Evolutionary conservation across 2,888 invertebrate genomes (phyloP).

Genomic region (Dioctria linearis): DNA sequence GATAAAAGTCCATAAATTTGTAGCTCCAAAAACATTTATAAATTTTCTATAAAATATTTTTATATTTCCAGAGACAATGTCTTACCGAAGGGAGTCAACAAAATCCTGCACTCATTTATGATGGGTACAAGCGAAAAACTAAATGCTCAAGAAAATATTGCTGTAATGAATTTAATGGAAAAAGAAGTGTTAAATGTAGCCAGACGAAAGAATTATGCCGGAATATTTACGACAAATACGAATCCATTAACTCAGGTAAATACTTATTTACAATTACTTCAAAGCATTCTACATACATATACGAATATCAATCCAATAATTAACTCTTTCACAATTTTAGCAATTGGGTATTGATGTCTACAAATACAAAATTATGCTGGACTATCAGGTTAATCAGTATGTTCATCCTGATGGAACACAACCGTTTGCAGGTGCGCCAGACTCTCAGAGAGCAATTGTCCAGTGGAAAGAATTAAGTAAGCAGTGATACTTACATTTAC

Average conservation of each 20-base stretch:
- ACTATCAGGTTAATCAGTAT: constrained; percentile 87
- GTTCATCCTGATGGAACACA: constrained; percentile 79
- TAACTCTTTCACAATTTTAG: constrained; percentile 71
- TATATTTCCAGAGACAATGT: constrained; percentile 72
- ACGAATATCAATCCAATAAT: constrained; percentile 19
- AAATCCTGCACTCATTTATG: constrained; percentile 88
- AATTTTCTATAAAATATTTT: constrained; percentile 19
- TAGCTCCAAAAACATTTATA: no score
- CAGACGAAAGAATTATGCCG: constrained; percentile 77
- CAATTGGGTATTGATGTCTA: constrained; percentile 87
- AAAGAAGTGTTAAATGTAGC: constrained; percentile 81
- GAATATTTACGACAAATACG: constrained; percentile 90
- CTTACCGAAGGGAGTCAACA: constrained; percentile 77
- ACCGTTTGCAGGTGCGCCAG: constrained; percentile 83
- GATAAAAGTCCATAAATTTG: not conserved
- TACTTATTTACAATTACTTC: constrained; percentile 31
- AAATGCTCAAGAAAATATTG: constrained; percentile 82
- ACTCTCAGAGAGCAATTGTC: constrained; percentile 82
- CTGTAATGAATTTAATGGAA: constrained; percentile 85
- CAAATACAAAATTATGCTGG: constrained; percentile 82
- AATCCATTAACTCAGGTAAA: constrained; percentile 88
- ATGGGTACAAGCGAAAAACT: constrained; percentile 83
- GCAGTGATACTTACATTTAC: not conserved
- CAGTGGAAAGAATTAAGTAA: constrained; percentile 77
- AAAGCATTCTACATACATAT: constrained; percentile 9